Evolutionary conservation across 53 echinoderm and acorn worm genomes (phyloP).

Genomic region (Luidia sarsii): DNA sequence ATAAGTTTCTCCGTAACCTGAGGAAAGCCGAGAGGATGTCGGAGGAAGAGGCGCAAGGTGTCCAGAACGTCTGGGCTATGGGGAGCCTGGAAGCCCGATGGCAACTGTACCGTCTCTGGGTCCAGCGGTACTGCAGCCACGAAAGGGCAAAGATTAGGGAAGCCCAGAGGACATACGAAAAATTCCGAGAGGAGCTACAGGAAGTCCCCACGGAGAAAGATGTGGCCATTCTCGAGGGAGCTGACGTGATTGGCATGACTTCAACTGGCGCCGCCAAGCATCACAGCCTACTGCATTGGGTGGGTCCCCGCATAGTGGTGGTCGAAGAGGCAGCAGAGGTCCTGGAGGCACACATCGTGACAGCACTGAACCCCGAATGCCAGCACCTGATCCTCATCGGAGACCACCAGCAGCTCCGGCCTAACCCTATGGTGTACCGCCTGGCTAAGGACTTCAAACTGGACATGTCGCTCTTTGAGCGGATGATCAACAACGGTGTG

Average conservation of each 20-base stretch:
- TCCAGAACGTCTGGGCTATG: constrained; percentile 46
- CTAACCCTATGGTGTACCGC: constrained; percentile 88
- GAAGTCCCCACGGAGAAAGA: constrained; percentile 5
- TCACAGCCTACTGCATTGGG: constrained; percentile 55
- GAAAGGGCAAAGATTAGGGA: background rate
- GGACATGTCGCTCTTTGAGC: constrained; percentile 88
- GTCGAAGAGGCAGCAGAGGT: constrained; percentile 98
- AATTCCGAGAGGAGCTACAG: constrained; percentile 42
- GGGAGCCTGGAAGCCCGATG: constrained; percentile 48
- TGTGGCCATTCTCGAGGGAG: constrained; percentile 41
- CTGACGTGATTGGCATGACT: constrained; percentile 83
- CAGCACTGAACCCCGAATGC: constrained; percentile 65
- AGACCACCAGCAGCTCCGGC: constrained; percentile 93
- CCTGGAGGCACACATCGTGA: constrained; percentile 93
- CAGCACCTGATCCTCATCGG: constrained; percentile 95
- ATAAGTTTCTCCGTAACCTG: too few relatives aligned
- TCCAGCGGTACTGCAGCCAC: background rate
- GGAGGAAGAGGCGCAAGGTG: constrained; percentile 26
- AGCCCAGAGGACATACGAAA: constrained; percentile 13
- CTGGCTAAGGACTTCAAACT: constrained; percentile 77
- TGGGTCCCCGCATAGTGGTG: constrained; percentile 74
- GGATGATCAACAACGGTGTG: constrained; percentile 87
- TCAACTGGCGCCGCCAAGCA: constrained; percentile 88
- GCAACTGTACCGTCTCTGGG: constrained; percentile 66
- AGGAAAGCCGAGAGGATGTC: constrained; percentile 47